These are phyloP conservation scores for Marasmarcha lunaedactyla DNA, from an alignment of 2,888 invertebrate genomes.

Conservation along the genomic window DNA sequence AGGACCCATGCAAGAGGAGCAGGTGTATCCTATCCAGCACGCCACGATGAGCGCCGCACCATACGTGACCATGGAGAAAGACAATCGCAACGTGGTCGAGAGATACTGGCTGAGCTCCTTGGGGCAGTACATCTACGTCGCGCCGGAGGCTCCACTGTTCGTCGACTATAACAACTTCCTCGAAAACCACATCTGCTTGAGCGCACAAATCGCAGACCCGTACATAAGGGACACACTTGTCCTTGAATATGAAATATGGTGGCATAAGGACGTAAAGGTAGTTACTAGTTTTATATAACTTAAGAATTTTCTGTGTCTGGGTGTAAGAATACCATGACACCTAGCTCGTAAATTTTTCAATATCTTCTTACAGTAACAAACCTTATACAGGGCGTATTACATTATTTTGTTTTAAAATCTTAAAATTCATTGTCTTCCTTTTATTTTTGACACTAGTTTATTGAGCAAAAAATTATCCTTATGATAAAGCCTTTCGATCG, in stretches of 20 bases:
- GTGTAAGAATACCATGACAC: too few species aligned
- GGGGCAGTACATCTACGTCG: slow-evolving; percentile 74
- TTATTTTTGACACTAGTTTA: too few species aligned
- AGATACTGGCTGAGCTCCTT: slow-evolving; percentile 77
- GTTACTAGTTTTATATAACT: too few species aligned
- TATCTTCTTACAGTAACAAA: too few species aligned
- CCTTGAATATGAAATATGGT: slow-evolving; percentile 72
- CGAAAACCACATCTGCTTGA: slow-evolving; percentile 60
- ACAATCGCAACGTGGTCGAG: slow-evolving; percentile 70
- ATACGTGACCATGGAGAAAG: slow-evolving; percentile 68
- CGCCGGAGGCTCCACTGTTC: slow-evolving; percentile 74
- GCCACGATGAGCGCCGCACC: slow-evolving; percentile 21
- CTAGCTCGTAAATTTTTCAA: too few species aligned
- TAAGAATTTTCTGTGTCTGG: too few species aligned
- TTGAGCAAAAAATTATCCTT: too few species aligned
- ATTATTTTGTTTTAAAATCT: too few species aligned
- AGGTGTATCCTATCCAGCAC: slow-evolving; percentile 73
- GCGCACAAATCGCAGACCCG: slow-evolving; percentile 55
- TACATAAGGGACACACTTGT: slow-evolving; percentile 48
- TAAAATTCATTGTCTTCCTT: too few species aligned
- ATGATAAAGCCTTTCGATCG: too few species aligned
- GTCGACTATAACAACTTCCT: slow-evolving; percentile 71
- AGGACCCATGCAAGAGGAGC: slow-evolving; percentile 71
- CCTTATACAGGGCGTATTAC: too few species aligned
- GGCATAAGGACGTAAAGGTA: slow-evolving; percentile 61